Base-by-base conservation (phyloP, 2,797 vertebrate species). In the Benthosema pterotum region DNA sequence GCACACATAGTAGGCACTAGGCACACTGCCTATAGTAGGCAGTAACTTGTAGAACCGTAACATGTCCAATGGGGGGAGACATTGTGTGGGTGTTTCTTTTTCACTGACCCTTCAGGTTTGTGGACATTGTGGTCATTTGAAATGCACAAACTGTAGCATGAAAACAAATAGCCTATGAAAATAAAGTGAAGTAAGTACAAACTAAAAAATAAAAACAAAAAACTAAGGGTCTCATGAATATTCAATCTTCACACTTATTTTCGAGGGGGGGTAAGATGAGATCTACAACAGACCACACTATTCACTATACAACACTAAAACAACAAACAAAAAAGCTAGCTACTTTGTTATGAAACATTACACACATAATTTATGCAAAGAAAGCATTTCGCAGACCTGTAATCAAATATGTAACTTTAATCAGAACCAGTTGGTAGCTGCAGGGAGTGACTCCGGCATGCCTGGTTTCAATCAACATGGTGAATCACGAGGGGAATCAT, bases 381-480 rank as follows among this genome's bases (percentile, higher is more conserved):
- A 51, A 59, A 57, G 19, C 51, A 55, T 67, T 11, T 73, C 60
- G 38, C 16, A 60, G 48, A 62, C 45, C 17, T 60, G 19, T 11
- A 69, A 59, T 61, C 67, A 60, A 59, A 60, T 58, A 42, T 64
- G 62, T 65, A 58, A 70, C 52, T 71, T 64, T 79, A 81, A 85
- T 78, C 12, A 16, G 67, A 79, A 62, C 67, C 77, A 75, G 69
- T 78, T 53, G 75, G 49, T 69, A 62, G 56, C 58, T 42, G 48
- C 32, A 38, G 17, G 15, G 46, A 60, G 67, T 54, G 54, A 52
- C 52, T 77, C 68, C 63, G 64, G 71, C 28, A 66, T 72, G 71
- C 68, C 74, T 87, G 82, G 64, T 79, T 86, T 75, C 47, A 50
- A 87, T 83, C 85, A 78, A 32, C 57, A 18, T 69, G 57, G 53